Percentiles rank a stretch among this genome's conserved stretches.
These are phyloP conservation scores for Enteromius mattozi DNA, from an alignment of 2,797 vertebrate genomes.

Conservation along the genomic window DNA sequence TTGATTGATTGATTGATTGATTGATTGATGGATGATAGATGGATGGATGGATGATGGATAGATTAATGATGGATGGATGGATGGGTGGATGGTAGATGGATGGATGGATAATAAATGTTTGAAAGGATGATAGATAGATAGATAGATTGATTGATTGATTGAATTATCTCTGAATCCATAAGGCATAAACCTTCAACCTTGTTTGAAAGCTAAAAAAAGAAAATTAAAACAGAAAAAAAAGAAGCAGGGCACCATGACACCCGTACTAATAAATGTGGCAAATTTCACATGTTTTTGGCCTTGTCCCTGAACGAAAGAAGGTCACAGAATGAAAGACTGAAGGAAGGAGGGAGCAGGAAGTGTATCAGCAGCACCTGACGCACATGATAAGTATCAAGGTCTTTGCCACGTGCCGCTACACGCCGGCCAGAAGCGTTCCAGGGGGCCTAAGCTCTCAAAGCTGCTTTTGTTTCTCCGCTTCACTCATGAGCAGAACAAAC, in stretches of 20 bases:
- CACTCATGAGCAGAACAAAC: constrained; percentile 45
- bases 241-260: not conserved
- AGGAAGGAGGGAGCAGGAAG: constrained; percentile 53
- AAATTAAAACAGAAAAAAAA: not conserved
- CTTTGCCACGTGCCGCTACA: constrained; percentile 78
- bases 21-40: not conserved
- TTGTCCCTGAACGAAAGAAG: constrained; percentile 44
- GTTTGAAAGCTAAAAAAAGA: not conserved
- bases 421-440: constrained; percentile 73
- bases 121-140: not conserved
- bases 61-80: accelerated
- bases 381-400: constrained; percentile 78
- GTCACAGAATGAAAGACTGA: constrained; percentile 65
- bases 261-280: not conserved
- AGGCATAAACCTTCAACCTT: not conserved
- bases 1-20: accelerated
- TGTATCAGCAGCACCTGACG: constrained; percentile 76
- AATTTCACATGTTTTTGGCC: not conserved
- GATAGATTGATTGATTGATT: not conserved
- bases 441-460: constrained; percentile 56
- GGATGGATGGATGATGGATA: not conserved
- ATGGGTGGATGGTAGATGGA: not conserved
- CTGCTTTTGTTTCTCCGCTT: constrained; percentile 41
- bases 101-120: not conserved
- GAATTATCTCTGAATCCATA: too few species aligned